Base-by-base conservation (phyloP, 2,113 vertebrate genomes). In the Microcebus jonahi region DNA sequence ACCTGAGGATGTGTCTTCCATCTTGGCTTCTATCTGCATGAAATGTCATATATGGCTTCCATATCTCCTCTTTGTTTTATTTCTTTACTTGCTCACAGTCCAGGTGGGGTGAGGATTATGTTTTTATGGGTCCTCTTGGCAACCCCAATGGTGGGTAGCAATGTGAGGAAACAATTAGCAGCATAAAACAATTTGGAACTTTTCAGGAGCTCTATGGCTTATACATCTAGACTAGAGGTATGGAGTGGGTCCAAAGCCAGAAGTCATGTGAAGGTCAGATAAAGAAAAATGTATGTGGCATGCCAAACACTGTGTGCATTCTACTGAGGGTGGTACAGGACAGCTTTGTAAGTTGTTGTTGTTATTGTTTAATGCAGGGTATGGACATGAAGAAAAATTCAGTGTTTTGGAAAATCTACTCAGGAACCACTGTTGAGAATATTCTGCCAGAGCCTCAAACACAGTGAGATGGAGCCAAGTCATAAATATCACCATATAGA, bases 251-350 rank as follows among this genome's bases (percentile, higher is more conserved):
- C 75, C n/a, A 31, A 87, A 36, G 13, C 4, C 36, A 31, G 80
- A 63, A 48, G 57, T 7, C 15, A 3, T 17, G 5, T 61, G 81
- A n/a, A 34, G 59, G 15, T 39, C 20, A 5, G 25, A 9, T n/a
- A 63, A 18, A 18, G 23, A 65, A 59, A 92, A 45, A 23, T 5
- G 6, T 23, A 5, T 21, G 25, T 14, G 21, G 11, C 10, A 3
- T 10, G 34, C 2, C 36, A 9, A 65, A 27, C 8, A 12, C 21
- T 3, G 1, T 4, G 3, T 2, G 4, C 10, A 36, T 92, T 29
- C 29, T 6, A 29, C 5, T 2, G 57, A 87, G 2, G 11, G 12
- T 1, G 2, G 57, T 17, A 27, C 1, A 17, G 29, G 29, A 81
- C 18, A 68, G 4, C 12, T 23, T 36, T 17, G 14, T 45, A 45